Evolutionary conservation across 2,113 vertebrate species (phyloP), one percentile per base, ranked within the genome.

Genomic region (Salvelinus fontinalis): DNA sequence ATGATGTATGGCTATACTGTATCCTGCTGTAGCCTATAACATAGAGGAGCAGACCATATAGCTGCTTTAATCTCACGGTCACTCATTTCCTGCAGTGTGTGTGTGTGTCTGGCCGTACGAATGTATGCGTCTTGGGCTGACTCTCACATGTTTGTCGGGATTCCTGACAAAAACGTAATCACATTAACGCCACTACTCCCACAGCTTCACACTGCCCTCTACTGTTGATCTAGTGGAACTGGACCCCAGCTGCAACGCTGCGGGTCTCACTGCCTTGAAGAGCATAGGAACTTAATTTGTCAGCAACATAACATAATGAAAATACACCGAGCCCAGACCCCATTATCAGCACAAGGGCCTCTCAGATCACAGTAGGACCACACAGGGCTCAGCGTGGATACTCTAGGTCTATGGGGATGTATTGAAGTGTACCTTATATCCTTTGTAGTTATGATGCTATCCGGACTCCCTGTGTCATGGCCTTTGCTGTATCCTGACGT

Each of bases 191-290:
- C 60, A 26, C 20, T 27, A 66, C 20, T 39, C 22, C 64, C 22
- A 14, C 44, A 62, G 2, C 13, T 44, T 70, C 73, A 71, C 73
- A 66, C 68, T 81, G 79, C 64, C 76, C 66, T 70, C 86, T 70
- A n/a, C 34, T 81, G 86, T 72, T 0, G 0, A 3, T 2, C 6
- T 27, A 18, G 3, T 5, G 54, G 70, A 69, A 73, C 54, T 57
- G 2, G 16, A 26, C 12, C n/a, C 26, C 65, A 29, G 3, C n/a
- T 22, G 59, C 18, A 62, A 62, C 7, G 5, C 18, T 22, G 59
- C n/a, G n/a, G 59, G 24, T 22, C 59, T 24, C 59, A 62, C 2
- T 62, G 59, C 13, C 59, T 22, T 62, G 59, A 16, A 62, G n/a
- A 11, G 59, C 5, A 62, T 22, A 22, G 59, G 22, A 8, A 11